phyloP scores from a whole-genome alignment of 2,797 vertebrate genomes.

The Huso huso region DNA sequence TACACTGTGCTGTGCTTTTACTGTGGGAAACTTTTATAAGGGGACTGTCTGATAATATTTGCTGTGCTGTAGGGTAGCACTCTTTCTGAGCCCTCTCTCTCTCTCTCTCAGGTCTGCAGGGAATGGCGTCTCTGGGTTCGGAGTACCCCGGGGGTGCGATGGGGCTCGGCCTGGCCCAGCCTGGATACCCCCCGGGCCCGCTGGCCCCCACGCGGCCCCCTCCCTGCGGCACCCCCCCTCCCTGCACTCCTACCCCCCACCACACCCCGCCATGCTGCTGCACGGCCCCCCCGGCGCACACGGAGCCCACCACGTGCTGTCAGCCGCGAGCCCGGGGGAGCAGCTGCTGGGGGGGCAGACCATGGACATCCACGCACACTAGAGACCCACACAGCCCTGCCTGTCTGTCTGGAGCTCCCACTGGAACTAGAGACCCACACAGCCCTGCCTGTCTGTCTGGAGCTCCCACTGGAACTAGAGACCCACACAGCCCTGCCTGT shows the following conservation, averaged over 20 bases:
- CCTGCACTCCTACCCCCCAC: conserved; percentile 59
- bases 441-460: too few relatives aligned
- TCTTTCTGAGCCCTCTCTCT: too few relatives aligned
- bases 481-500: too few relatives aligned
- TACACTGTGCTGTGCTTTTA: too few relatives aligned
- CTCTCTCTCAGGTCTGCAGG: conserved; percentile 58
- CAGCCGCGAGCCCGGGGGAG: conserved; percentile 35
- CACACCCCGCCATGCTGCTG: conserved; percentile 46
- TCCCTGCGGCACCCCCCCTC: conserved; percentile 53
- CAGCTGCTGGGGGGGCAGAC: conserved; percentile 60
- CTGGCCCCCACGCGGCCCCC: conserved; percentile 53
- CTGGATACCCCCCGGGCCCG: conserved; percentile 53
- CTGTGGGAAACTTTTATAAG: too few relatives aligned
- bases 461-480: too few relatives aligned
- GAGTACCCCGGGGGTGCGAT: conserved; percentile 51
- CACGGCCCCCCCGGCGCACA: conserved; percentile 18
- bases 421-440: too few relatives aligned
- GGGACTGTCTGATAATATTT: too few relatives aligned
- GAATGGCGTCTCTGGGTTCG: conserved; percentile 61
- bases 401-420: not conserved
- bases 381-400: not conserved
- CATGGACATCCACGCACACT: conserved; percentile 72
- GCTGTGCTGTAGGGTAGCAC: too few relatives aligned
- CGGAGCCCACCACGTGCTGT: conserved; percentile 20
- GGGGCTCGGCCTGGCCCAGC: conserved; percentile 46